phyloP scores from a whole-genome alignment of 30 jellyfish, hydroid and myxozoan genomes.

The Sanderia malayensis region DNA sequence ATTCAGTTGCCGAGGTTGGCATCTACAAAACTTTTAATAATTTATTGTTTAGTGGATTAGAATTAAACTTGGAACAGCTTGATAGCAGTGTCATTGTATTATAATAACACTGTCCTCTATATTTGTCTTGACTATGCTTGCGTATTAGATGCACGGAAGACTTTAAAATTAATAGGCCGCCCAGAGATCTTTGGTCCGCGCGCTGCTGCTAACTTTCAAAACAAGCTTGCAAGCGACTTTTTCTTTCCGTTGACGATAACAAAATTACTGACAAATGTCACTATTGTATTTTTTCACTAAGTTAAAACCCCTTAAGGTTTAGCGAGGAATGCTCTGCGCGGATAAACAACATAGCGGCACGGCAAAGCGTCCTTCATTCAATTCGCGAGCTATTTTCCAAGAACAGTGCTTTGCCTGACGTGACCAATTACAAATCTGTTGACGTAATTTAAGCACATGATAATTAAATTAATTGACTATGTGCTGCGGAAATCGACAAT shows the following conservation, averaged over 20 bases:
- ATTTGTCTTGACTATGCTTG: background rate
- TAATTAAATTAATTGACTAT: background rate
- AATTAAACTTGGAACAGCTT: slow-evolving; percentile 34
- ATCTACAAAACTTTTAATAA: slow-evolving; percentile 19
- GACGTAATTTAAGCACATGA: background rate
- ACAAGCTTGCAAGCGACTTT: background rate
- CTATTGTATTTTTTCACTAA: too few relatives aligned
- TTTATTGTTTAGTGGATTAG: slow-evolving; percentile 36
- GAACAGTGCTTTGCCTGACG: too few relatives aligned
- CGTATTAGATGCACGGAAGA: background rate
- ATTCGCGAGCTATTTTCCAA: too few relatives aligned
- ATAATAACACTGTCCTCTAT: slow-evolving; percentile 15
- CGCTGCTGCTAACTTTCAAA: background rate
- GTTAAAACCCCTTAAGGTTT: too few relatives aligned
- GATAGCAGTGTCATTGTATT: slow-evolving; percentile 40
- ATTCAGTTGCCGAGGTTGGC: slow-evolving; percentile 4
- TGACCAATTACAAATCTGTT: background rate
- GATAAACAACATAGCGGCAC: too few relatives aligned
- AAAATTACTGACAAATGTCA: too few relatives aligned
- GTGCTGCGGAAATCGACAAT: background rate
- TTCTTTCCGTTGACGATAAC: too few relatives aligned
- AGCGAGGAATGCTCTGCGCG: too few relatives aligned
- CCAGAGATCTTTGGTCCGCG: background rate
- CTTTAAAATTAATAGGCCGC: background rate
- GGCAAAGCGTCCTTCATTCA: too few relatives aligned